These are phyloP conservation scores for Akabosia matsudoensis DNA, from an alignment of 1,140 invertebrate genomes.

Conservation along the genomic window DNA sequence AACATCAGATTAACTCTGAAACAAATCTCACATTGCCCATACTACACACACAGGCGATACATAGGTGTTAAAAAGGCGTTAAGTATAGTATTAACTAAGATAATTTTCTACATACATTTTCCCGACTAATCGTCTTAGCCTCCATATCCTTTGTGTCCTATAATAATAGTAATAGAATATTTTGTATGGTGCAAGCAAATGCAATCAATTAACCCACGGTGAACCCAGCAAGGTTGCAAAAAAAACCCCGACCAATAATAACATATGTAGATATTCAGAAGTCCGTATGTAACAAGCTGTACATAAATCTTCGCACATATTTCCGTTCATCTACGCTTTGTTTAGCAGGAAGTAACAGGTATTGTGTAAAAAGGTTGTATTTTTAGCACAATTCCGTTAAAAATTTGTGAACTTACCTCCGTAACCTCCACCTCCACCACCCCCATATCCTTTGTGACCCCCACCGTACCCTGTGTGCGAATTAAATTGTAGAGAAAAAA, in stretches of 20 bases:
- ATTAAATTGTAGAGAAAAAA: neutral
- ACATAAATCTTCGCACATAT: no score
- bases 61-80: neutral
- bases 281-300: no score
- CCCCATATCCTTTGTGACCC: slow-evolving; percentile 20
- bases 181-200: neutral
- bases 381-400: neutral
- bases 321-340: no score
- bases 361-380: neutral
- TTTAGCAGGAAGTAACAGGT: no score
- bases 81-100: neutral
- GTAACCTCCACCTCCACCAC: slow-evolving; percentile 29
- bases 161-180: neutral
- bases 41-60: neutral
- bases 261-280: no score
- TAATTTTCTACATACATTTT: neutral
- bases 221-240: no score
- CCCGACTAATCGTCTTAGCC: neutral
- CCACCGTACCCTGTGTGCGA: slow-evolving; percentile 26
- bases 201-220: no score
- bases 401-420: neutral
- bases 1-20: no score
- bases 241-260: no score
- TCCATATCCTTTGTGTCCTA: neutral
- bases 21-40: no score